A percentile compares a stretch with the other conserved stretches of the same genome.
Evolutionary conservation across 1,140 invertebrate genomes (phyloP).

Genomic region (Bombyx mandarina): DNA sequence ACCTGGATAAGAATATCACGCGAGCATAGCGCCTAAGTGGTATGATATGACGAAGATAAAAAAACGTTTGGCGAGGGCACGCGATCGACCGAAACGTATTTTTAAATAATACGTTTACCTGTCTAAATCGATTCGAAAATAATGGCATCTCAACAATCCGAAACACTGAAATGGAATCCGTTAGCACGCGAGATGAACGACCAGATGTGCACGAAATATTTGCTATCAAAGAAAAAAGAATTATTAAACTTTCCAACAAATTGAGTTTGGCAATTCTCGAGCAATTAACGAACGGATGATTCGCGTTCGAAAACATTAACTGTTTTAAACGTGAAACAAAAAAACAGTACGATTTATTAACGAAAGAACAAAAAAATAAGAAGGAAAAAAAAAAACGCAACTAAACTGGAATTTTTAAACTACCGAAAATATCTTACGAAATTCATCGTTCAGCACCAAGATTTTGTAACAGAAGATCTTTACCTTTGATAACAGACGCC

Average conservation of each 20-base stretch:
- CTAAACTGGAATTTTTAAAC: neutral
- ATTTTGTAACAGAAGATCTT: slow-evolving; percentile 23
- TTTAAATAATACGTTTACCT: slow-evolving; percentile 52
- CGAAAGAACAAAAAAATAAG: neutral
- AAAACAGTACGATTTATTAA: neutral
- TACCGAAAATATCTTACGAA: slow-evolving; percentile 9
- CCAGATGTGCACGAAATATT: slow-evolving; percentile 11
- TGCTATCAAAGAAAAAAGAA: slow-evolving; percentile 13
- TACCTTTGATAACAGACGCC: slow-evolving; percentile 20
- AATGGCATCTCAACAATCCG: slow-evolving; percentile 37
- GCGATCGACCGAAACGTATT: slow-evolving; percentile 42
- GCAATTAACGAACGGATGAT: slow-evolving; percentile 6
- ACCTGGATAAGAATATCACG: slow-evolving; percentile 48
- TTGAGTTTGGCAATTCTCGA: neutral
- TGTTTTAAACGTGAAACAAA: too few species aligned
- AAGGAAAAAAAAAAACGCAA: neutral
- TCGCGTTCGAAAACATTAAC: neutral
- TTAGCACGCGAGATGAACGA: slow-evolving; percentile 4
- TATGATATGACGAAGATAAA: slow-evolving; percentile 39
- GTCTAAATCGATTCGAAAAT: slow-evolving; percentile 34
- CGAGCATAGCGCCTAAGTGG: slow-evolving; percentile 46
- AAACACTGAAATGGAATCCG: slow-evolving; percentile 12
- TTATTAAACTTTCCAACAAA: slow-evolving; percentile 1
- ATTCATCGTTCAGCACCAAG: slow-evolving; percentile 11
- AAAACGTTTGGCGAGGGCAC: slow-evolving; percentile 51